Conservation (phyloP, 1,140 invertebrate genomes). For the Antheraea mylitta region DNA sequence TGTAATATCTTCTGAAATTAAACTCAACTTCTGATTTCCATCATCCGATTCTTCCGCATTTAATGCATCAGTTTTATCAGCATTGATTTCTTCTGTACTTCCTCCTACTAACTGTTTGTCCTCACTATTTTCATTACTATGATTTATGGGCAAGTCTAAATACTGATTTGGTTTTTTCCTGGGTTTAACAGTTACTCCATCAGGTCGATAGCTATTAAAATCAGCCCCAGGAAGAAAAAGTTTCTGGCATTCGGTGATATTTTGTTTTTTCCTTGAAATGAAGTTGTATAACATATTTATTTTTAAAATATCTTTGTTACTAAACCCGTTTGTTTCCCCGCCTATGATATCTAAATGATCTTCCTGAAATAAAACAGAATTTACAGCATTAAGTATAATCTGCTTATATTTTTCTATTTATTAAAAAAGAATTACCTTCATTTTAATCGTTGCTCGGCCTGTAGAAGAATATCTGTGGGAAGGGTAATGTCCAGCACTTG, state of each 20-base stretch:
- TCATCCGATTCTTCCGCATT: not conserved
- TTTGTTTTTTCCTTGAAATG: conserved; percentile 32
- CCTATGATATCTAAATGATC: conserved; percentile 6
- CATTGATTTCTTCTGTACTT: not conserved
- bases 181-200: conserved; percentile 21
- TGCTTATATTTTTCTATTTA: not conserved
- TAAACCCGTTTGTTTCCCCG: conserved; percentile 38
- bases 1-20: not conserved
- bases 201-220: conserved; percentile 24
- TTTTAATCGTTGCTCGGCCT: conserved; percentile 45
- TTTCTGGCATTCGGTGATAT: conserved; percentile 40
- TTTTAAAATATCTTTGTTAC: conserved; percentile 48
- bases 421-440: conserved; percentile 28
- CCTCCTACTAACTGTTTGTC: not conserved
- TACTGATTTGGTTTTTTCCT: conserved; percentile 13
- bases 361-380: conserved; percentile 16
- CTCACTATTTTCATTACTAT: not conserved
- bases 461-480: conserved; percentile 45
- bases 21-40: not conserved
- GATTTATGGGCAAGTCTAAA: not conserved
- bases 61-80: not conserved
- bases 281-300: conserved; percentile 57
- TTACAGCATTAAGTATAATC: not conserved
- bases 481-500: conserved; percentile 50
- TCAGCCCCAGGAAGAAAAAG: conserved; percentile 44